A percentile compares a stretch with the other conserved stretches of the same genome.
Conservation (phyloP, 2,113 vertebrate genomes). For the Tichodroma muraria region DNA sequence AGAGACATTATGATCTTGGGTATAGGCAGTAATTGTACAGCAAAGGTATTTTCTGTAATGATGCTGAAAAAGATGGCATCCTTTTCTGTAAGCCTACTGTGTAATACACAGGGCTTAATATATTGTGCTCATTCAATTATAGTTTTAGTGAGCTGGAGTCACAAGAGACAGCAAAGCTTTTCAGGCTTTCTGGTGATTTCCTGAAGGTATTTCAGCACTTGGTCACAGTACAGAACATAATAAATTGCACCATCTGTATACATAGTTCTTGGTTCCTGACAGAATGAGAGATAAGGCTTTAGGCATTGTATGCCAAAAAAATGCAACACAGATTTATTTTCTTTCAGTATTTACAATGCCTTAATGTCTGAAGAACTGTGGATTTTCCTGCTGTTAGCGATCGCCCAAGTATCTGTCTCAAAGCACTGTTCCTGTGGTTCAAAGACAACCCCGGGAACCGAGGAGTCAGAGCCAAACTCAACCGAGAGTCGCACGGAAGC, state of each 20-base stretch:
- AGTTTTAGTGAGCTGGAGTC: conserved; percentile 46
- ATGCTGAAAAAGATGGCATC: neutral
- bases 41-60: neutral
- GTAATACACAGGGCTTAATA: conserved; percentile 18
- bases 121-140: conserved; percentile 48
- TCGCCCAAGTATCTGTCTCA: neutral
- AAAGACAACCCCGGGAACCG: neutral
- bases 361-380: conserved; percentile 42
- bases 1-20: neutral
- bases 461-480: neutral
- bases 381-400: conserved; percentile 40
- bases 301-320: conserved; percentile 33
- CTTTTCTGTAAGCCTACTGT: neutral
- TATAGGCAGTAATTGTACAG: neutral
- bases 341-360: conserved; percentile 45
- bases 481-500: neutral
- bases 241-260: conserved; percentile 37
- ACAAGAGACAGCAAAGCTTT: conserved; percentile 41
- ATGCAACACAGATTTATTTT: conserved; percentile 38
- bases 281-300: conserved; percentile 55
- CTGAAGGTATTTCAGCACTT: conserved; percentile 62
- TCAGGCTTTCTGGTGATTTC: conserved; percentile 54
- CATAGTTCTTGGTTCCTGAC: conserved; percentile 38
- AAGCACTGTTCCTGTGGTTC: neutral
- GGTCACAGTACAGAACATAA: conserved; percentile 38